These are phyloP conservation scores for Pseudeuparius sepicola DNA, from an alignment of 2,888 invertebrate genomes.

Conservation along the genomic window DNA sequence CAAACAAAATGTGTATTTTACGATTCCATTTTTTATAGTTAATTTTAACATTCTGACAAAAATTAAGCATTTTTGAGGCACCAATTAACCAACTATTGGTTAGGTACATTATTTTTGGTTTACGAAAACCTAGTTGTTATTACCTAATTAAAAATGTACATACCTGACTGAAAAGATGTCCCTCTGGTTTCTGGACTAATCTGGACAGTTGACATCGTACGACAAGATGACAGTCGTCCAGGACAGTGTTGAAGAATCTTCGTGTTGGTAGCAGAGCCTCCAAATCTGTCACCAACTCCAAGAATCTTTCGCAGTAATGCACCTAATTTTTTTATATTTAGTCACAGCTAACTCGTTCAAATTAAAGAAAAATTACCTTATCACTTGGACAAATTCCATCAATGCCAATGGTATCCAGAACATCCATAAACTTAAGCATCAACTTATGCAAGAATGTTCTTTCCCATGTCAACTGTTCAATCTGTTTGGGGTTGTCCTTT, in stretches of 20 bases:
- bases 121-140: no score
- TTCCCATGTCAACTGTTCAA: constrained; percentile 72
- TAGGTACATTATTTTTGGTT: no score
- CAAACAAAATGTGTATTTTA: no score
- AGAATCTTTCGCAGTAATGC: constrained; percentile 86
- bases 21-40: no score
- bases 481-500: constrained; percentile 62
- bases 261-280: constrained; percentile 92
- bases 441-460: constrained; percentile 74
- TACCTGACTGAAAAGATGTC: constrained; percentile 86
- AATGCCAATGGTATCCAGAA: constrained; percentile 64
- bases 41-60: no score
- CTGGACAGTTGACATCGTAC: constrained; percentile 78
- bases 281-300: constrained; percentile 92
- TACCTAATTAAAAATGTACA: no score
- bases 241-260: constrained; percentile 90
- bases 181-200: constrained; percentile 65
- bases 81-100: no score
- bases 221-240: constrained; percentile 91
- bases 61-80: no score
- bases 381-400: constrained; percentile 49
- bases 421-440: constrained; percentile 77
- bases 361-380: constrained; percentile 41
- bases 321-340: constrained; percentile 40
- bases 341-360: no score